A percentile compares a stretch with the other conserved stretches of the same genome.
These are phyloP conservation scores for Fukomys damarensis DNA, from an alignment of 2,113 vertebrate species.

Conservation along the genomic window DNA sequence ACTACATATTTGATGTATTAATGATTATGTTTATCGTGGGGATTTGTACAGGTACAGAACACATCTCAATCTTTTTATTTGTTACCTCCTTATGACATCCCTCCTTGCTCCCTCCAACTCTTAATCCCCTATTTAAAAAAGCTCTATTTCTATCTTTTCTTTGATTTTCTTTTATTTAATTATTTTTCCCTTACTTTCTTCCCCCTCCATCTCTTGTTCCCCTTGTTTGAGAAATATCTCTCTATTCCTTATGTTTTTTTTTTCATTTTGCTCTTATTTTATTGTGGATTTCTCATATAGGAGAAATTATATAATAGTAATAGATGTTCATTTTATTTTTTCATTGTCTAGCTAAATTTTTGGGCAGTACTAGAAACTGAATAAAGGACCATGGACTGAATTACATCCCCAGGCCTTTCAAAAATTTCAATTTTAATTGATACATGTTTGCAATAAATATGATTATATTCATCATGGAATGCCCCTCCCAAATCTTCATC, in stretches of 20 bases:
- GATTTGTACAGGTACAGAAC: neutral
- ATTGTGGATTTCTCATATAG: neutral
- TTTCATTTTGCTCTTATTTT: neutral
- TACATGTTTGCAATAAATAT: neutral
- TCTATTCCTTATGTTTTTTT: neutral
- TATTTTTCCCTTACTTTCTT: neutral
- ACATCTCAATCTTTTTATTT: neutral
- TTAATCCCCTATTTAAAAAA: neutral
- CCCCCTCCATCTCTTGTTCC: neutral
- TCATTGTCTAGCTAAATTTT: neutral
- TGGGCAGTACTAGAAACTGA: neutral
- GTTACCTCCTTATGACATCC: neutral
- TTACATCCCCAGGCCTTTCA: neutral
- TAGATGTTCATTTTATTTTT: neutral
- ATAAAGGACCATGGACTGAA: neutral
- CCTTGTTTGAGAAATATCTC: neutral
- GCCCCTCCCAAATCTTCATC: neutral
- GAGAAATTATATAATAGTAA: neutral
- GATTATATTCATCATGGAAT: neutral
- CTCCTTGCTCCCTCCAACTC: neutral
- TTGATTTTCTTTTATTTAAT: neutral
- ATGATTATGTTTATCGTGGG: neutral
- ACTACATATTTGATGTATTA: neutral
- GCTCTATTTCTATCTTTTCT: neutral
- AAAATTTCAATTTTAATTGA: neutral